These are phyloP conservation scores for Chrysogorgia sp. DNA, from an alignment of 92 coral and sea anemone genomes.

Conservation along the genomic window DNA sequence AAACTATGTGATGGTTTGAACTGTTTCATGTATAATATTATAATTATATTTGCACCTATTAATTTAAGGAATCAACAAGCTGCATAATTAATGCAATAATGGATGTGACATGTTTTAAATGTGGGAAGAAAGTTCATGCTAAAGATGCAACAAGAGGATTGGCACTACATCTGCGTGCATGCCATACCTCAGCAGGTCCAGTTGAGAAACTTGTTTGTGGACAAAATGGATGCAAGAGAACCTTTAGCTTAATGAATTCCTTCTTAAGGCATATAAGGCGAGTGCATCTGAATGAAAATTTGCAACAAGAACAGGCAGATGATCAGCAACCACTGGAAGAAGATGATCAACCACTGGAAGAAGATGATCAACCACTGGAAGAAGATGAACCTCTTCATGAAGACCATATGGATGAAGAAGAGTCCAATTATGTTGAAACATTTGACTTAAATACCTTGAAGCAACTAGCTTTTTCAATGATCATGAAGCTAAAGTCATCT, in stretches of 20 bases:
- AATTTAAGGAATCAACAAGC: too few relatives aligned
- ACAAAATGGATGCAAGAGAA: constrained; percentile 23
- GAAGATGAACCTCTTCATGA: neutral
- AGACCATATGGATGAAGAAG: neutral
- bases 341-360: neutral
- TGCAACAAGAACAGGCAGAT: constrained; percentile 1
- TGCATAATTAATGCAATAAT: neutral
- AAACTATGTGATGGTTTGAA: too few relatives aligned
- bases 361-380: neutral
- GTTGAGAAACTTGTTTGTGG: constrained; percentile 15
- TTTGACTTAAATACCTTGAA: neutral
- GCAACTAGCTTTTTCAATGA: constrained; percentile 1
- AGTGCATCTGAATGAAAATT: neutral
- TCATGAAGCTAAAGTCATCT: too few relatives aligned
- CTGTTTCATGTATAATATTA: too few relatives aligned
- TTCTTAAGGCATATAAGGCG: constrained; percentile 10
- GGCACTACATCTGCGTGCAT: constrained; percentile 1
- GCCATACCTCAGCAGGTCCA: neutral
- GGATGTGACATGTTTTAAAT: constrained; percentile 28
- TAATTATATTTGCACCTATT: too few relatives aligned
- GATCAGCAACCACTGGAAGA: neutral
- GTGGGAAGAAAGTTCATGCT: constrained; percentile 11
- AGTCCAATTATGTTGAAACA: neutral
- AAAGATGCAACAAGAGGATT: neutral
- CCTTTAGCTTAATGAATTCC: constrained; percentile 13